Evolutionary conservation across 2,797 vertebrate genomes (phyloP).

Genomic region (Cottoperca gobio): DNA sequence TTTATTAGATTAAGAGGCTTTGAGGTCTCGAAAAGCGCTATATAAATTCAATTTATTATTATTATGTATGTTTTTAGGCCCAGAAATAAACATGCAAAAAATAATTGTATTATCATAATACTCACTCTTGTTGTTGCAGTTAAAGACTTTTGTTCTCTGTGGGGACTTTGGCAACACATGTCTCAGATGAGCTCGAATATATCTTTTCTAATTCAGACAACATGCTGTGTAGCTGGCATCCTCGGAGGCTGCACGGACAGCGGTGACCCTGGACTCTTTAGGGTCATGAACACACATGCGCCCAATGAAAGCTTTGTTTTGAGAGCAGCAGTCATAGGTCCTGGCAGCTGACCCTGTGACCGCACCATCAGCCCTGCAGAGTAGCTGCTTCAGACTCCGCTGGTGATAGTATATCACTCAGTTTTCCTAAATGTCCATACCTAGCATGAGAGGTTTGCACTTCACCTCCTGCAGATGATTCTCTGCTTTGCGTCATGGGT

Average conservation of each 20-base stretch:
- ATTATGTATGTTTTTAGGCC: rapidly evolving
- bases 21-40: too few species aligned
- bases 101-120: not conserved
- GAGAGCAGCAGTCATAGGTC: constrained; percentile 54
- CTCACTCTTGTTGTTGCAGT: not conserved
- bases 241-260: constrained; percentile 21
- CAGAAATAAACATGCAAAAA: constrained; percentile 6
- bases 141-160: not conserved
- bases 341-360: constrained; percentile 70
- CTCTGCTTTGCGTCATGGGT: not conserved
- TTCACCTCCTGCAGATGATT: not conserved
- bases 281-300: constrained; percentile 74
- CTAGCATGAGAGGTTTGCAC: not conserved
- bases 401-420: constrained; percentile 1
- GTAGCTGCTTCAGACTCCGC: constrained; percentile 22
- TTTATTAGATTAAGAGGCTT: too few species aligned
- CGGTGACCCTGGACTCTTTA: constrained; percentile 67
- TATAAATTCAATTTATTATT: too few species aligned
- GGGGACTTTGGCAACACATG: not conserved
- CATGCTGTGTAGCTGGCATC: constrained; percentile 18
- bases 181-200: constrained; percentile 18
- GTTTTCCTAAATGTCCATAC: not conserved
- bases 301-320: constrained; percentile 72
- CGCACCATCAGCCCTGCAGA: constrained; percentile 65
- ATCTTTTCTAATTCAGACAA: constrained; percentile 47